A percentile compares a stretch with the other conserved stretches of the same genome.
Conservation (phyloP, 2,888 invertebrate species). For the Nemotelus pantherinus region DNA sequence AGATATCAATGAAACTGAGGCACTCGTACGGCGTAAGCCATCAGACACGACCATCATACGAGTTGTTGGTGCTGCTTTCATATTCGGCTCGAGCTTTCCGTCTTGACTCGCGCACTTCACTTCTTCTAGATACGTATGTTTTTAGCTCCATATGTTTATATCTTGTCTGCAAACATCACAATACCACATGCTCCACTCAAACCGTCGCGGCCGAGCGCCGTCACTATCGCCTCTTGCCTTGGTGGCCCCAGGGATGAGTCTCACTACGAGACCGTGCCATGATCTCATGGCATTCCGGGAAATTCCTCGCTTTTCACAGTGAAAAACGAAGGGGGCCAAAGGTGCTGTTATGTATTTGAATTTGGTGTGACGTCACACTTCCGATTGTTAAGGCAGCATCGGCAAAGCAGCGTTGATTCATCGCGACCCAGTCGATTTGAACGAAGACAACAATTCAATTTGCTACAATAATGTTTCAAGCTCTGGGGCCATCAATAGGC, state of each 20-base stretch:
- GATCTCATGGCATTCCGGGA: conserved; percentile 43
- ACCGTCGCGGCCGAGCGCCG: conserved; percentile 1
- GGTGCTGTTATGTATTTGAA: conserved; percentile 21
- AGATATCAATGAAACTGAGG: too few species aligned
- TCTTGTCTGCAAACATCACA: conserved; percentile 12
- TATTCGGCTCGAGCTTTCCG: neutral
- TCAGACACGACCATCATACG: too few species aligned
- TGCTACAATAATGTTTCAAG: too few species aligned
- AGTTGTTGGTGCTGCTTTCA: neutral
- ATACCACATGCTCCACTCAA: conserved; percentile 27
- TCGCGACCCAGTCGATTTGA: conserved; percentile 5
- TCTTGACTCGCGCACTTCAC: conserved; percentile 1
- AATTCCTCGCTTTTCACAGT: conserved; percentile 36
- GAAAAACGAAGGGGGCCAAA: conserved; percentile 36
- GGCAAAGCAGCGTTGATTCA: conserved; percentile 32
- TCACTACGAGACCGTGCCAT: conserved; percentile 13
- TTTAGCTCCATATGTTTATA: neutral
- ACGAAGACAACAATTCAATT: neutral
- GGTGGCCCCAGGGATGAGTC: neutral
- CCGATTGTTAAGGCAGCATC: conserved; percentile 11
- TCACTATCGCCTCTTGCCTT: neutral
- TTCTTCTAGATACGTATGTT: neutral
- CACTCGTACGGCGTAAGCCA: too few species aligned
- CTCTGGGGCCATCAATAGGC: too few species aligned
- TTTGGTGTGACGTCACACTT: conserved; percentile 35